Evolutionary conservation across 1,140 invertebrate genomes (phyloP).

Genomic region (Dendrolimus punctatus): DNA sequence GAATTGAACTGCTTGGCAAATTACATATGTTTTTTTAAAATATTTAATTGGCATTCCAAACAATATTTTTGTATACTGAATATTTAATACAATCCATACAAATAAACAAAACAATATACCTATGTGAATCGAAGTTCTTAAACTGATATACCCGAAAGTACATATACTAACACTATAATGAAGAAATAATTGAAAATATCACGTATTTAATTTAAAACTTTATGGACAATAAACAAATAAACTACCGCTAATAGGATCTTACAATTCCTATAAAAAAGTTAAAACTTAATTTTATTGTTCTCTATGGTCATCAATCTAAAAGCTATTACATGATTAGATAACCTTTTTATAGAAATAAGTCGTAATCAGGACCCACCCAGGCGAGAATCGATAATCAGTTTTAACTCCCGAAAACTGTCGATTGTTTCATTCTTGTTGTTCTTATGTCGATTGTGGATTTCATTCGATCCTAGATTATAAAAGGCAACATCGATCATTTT

Average conservation of each 20-base stretch:
- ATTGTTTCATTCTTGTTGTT: conserved; percentile 1
- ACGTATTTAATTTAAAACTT: too few species aligned
- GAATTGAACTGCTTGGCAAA: too few species aligned
- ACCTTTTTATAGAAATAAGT: conserved; percentile 26
- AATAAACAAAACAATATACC: too few species aligned
- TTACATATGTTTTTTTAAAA: too few species aligned
- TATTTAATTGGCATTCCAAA: too few species aligned
- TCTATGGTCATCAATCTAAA: conserved; percentile 39
- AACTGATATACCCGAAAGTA: too few species aligned
- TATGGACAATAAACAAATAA: too few species aligned
- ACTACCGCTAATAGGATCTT: background rate
- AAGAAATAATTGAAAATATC: too few species aligned
- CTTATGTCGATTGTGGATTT: conserved; percentile 16
- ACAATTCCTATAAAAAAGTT: conserved; percentile 18
- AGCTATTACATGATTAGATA: conserved; percentile 55
- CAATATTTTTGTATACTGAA: too few species aligned
- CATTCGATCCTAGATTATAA: conserved; percentile 25
- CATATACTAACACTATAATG: too few species aligned
- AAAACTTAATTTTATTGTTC: conserved; percentile 38
- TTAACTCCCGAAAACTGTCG: background rate
- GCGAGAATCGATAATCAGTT: conserved; percentile 16
- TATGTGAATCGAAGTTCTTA: too few species aligned
- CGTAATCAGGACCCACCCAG: conserved; percentile 29
- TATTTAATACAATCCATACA: too few species aligned
- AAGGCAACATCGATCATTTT: conserved; percentile 27